Evolutionary conservation across 2,113 vertebrate species (phyloP).

Genomic region (Miniopterus natalensis): DNA sequence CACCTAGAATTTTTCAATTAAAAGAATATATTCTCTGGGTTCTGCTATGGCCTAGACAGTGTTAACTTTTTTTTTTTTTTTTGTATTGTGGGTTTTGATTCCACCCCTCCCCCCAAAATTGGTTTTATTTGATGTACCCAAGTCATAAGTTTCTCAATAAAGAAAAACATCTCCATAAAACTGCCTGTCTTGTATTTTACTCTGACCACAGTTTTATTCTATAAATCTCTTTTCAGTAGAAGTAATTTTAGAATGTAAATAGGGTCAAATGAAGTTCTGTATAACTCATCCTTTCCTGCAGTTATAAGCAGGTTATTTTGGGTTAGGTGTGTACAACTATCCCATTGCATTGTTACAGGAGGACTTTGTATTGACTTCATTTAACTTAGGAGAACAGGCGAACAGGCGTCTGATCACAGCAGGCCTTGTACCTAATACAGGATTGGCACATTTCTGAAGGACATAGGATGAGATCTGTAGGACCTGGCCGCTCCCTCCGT

Average conservation of each 20-base stretch:
- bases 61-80: constrained; percentile 79
- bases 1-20: constrained; percentile 85
- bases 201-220: neutral
- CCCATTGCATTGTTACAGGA: neutral
- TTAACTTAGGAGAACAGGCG: neutral
- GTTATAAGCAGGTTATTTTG: neutral
- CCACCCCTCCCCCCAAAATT: constrained; percentile 57
- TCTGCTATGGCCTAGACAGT: constrained; percentile 74
- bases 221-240: constrained; percentile 22
- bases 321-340: neutral
- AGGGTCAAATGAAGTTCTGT: neutral
- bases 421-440: neutral
- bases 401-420: neutral
- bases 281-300: neutral
- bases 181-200: neutral
- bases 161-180: constrained; percentile 82
- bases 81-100: constrained; percentile 85
- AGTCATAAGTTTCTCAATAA: constrained; percentile 89
- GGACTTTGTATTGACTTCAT: neutral
- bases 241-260: neutral
- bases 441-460: neutral
- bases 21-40: constrained; percentile 83
- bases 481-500: neutral
- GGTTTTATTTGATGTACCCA: constrained; percentile 87
- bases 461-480: neutral